Evolutionary conservation across 2,113 vertebrate species (phyloP), one percentile per base, ranked within the genome.

Genomic region (Danionella cerebrum): DNA sequence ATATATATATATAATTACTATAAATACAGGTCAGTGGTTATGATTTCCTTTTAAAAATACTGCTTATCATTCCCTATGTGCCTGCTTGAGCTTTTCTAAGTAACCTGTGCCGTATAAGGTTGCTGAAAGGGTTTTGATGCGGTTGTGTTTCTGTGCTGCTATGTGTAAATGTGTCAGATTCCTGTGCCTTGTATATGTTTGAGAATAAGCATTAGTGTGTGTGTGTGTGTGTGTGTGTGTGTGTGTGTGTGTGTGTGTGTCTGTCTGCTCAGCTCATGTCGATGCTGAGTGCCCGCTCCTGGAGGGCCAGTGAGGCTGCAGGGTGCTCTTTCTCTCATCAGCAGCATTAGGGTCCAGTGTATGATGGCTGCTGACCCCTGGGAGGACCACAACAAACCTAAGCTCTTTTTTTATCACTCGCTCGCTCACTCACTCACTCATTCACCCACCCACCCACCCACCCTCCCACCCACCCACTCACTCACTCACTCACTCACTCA

Each of bases 301-400:
- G 55, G 74, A 71, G 85, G 83, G 45, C 29, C 74, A 59, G 38
- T 54, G 45, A 57, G 77, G 60, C 86, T 42, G 71, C 59, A 55
- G 82, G 86, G 80, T 65, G 42, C 78, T 69, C 83, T 86, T 82
- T 78, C 71, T 82, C 87, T 89, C 87, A 89, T 89, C 88, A 89
- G 85, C 78, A 84, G 81, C 85, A 89, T 89, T 89, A 88, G 81
- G 80, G 72, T 73, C 38, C 70, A 8, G 74, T 64, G 75, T 29
- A 78, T 89, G 88, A 89, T 88, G 87, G 82, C 79, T 86, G 80
- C 79, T 82, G 82, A 85, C 86, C 88, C 72, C 80, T 76, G 84
- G 81, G 79, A 35, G 66, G 63, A 76, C 72, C 16, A 6, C 41
- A 77, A 74, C 76, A 52, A 66, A 82, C 64, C 74, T 66, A 75